These are phyloP conservation scores for Trilocha varians DNA, from an alignment of 2,888 invertebrate species.

Conservation along the genomic window DNA sequence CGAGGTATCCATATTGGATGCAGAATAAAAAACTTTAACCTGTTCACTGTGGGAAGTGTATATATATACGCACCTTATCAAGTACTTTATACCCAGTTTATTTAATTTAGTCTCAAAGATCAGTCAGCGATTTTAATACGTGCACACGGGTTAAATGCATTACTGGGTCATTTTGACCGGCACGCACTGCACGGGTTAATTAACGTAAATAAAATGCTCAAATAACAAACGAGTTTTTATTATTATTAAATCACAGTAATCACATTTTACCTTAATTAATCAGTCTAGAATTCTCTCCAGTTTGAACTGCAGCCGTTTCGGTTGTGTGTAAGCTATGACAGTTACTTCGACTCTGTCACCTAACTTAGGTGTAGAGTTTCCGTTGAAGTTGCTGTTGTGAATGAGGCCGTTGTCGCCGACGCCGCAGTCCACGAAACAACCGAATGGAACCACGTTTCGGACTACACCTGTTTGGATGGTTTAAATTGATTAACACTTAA, in stretches of 20 bases:
- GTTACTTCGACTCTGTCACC: constrained; percentile 81
- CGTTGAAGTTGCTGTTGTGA: constrained; percentile 75
- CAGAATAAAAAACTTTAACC: constrained; percentile 27
- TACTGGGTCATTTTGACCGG: too few relatives aligned
- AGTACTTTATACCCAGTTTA: too few relatives aligned
- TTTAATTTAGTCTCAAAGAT: too few relatives aligned
- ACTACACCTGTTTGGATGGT: constrained; percentile 89
- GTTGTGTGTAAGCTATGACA: constrained; percentile 72
- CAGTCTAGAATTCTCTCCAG: constrained; percentile 55
- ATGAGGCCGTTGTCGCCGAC: constrained; percentile 81
- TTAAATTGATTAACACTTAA: too few relatives aligned
- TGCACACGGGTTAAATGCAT: too few relatives aligned
- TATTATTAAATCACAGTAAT: constrained; percentile 12
- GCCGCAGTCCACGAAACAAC: constrained; percentile 92
- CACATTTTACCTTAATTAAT: constrained; percentile 10
- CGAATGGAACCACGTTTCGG: constrained; percentile 90
- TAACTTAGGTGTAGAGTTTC: constrained; percentile 67
- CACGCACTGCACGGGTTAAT: too few relatives aligned
- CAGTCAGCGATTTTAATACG: too few relatives aligned
- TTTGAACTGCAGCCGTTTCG: constrained; percentile 72
- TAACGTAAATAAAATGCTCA: too few relatives aligned
- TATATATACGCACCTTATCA: too few relatives aligned
- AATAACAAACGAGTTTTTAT: too few relatives aligned
- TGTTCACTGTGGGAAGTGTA: too few relatives aligned
- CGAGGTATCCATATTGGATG: constrained; percentile 37